Conservation (phyloP, 2,113 vertebrate species). For the Heterotis niloticus region DNA sequence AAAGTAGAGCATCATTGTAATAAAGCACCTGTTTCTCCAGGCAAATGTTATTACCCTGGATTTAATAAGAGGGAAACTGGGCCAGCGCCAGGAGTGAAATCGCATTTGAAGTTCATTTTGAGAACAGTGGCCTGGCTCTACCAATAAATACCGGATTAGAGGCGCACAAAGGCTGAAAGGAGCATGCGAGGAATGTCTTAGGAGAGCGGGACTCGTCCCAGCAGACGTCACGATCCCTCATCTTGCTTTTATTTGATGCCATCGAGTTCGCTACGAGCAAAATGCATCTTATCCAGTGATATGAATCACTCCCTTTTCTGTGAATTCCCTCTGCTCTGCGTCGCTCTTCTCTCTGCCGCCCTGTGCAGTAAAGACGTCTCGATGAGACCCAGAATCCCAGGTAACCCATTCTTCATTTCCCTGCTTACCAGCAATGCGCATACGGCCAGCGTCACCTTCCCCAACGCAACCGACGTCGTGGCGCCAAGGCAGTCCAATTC, state of each 20-base stretch:
- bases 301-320: background rate
- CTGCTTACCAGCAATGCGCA: constrained; percentile 16
- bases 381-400: constrained; percentile 55
- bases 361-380: constrained; percentile 10
- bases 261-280: background rate
- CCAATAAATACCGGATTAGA: constrained; percentile 19
- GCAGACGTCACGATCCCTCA: background rate
- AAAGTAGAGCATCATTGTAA: constrained; percentile 19
- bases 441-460: constrained; percentile 22
- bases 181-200: background rate
- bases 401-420: constrained; percentile 38
- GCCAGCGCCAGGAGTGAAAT: constrained; percentile 21
- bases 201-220: background rate
- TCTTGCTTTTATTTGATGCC: background rate
- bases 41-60: constrained; percentile 22
- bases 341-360: background rate
- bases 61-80: constrained; percentile 25
- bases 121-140: constrained; percentile 8
- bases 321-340: background rate
- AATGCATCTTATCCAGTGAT: background rate
- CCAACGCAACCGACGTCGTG: constrained; percentile 47
- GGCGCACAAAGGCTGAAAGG: constrained; percentile 1
- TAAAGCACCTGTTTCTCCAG: constrained; percentile 16
- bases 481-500: constrained; percentile 46
- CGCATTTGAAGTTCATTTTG: constrained; percentile 29